A percentile compares a stretch with the other conserved stretches of the same genome.
phyloP scores from a whole-genome alignment of 2,888 invertebrate species.

The Linhomoeus sp. region DNA sequence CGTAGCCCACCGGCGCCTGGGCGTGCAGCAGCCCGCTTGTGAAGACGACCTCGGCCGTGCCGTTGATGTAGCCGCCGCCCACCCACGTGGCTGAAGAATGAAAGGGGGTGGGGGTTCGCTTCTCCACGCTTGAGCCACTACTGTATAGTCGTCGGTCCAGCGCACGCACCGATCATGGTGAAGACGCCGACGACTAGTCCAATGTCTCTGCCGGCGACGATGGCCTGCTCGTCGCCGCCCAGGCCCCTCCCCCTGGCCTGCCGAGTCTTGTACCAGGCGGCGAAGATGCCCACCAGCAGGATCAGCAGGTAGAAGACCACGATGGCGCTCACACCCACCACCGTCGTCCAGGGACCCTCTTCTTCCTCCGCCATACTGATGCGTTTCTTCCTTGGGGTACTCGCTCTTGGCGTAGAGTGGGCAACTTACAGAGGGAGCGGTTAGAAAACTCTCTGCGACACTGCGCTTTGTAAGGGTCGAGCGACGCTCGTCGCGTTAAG shows the following conservation, averaged over 20 bases:
- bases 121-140: too few relatives aligned
- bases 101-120: too few relatives aligned
- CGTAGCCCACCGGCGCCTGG: constrained; percentile 91
- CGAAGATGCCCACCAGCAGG: background rate
- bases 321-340: background rate
- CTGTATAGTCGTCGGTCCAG: too few relatives aligned
- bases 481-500: too few relatives aligned
- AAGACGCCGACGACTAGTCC: constrained; percentile 82
- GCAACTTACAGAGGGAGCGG: too few relatives aligned
- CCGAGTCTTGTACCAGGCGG: constrained; percentile 1
- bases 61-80: constrained; percentile 93
- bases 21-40: constrained; percentile 79
- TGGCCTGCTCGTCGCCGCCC: constrained; percentile 48
- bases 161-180: constrained; percentile 67
- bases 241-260: constrained; percentile 30
- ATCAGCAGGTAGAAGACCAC: constrained; percentile 2
- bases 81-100: too few relatives aligned
- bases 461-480: too few relatives aligned
- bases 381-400: too few relatives aligned
- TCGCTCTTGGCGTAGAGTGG: too few relatives aligned
- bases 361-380: too few relatives aligned
- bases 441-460: too few relatives aligned
- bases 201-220: constrained; percentile 86
- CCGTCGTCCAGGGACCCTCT: too few relatives aligned
- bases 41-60: constrained; percentile 85